phyloP scores from a whole-genome alignment of 2,888 invertebrate species.

The Monopis laevigella region DNA sequence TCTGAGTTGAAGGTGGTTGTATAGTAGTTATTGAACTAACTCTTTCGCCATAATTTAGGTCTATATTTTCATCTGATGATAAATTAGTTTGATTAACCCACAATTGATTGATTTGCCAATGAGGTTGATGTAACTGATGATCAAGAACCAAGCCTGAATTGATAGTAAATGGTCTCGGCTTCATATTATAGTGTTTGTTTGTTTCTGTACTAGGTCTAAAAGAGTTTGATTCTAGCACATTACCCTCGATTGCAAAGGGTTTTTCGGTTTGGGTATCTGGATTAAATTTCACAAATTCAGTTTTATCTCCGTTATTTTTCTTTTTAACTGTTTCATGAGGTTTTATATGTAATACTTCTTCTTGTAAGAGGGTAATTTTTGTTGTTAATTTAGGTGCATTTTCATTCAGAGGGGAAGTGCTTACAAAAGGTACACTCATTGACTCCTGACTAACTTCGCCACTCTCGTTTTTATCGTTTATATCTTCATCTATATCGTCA shows the following conservation, averaged over 20 bases:
- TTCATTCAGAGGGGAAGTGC: slow-evolving; percentile 31
- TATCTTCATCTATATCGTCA: slow-evolving; percentile 53
- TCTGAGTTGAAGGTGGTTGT: slow-evolving; percentile 28
- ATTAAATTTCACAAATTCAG: slow-evolving; percentile 32
- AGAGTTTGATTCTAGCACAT: slow-evolving; percentile 39
- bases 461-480: slow-evolving; percentile 31
- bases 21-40: slow-evolving; percentile 29
- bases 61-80: slow-evolving; percentile 49
- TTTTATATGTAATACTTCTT: slow-evolving; percentile 27
- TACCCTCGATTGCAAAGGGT: slow-evolving; percentile 39
- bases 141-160: slow-evolving; percentile 40
- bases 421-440: slow-evolving; percentile 53
- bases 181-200: slow-evolving; percentile 30
- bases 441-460: slow-evolving; percentile 58
- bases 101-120: slow-evolving; percentile 59
- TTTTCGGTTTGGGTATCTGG: slow-evolving; percentile 59
- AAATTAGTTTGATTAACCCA: slow-evolving; percentile 46
- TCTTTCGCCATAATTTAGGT: slow-evolving; percentile 57
- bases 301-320: slow-evolving; percentile 26
- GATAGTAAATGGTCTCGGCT: slow-evolving; percentile 53
- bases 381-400: slow-evolving; percentile 25
- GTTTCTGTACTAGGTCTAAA: slow-evolving; percentile 41
- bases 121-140: slow-evolving; percentile 56
- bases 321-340: slow-evolving; percentile 17
- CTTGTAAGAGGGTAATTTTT: slow-evolving; percentile 31